Conservation (phyloP, 2,113 vertebrate genomes). For the Cettia cetti region DNA sequence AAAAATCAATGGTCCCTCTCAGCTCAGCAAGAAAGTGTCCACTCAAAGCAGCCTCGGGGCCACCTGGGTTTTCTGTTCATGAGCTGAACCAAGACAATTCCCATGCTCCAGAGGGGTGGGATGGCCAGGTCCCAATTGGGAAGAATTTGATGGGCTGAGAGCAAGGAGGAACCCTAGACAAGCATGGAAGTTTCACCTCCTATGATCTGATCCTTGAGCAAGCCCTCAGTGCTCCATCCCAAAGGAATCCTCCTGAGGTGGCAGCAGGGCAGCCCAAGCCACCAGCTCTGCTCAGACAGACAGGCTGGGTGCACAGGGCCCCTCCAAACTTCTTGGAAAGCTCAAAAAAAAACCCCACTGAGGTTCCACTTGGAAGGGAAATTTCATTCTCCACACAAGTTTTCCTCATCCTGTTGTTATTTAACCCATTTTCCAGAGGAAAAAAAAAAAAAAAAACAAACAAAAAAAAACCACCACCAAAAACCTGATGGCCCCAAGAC, state of each 20-base stretch:
- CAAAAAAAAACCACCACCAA: too few relatives aligned
- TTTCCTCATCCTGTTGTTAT: not conserved
- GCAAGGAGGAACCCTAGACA: not conserved
- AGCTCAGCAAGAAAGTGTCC: fast-evolving
- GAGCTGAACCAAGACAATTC: not conserved
- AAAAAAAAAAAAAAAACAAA: too few relatives aligned
- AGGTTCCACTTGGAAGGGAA: not conserved
- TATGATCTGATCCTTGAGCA: too few relatives aligned
- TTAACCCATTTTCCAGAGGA: not conserved
- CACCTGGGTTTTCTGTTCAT: not conserved
- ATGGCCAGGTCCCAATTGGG: not conserved
- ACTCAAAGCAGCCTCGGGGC: not conserved
- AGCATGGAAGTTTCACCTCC: not conserved
- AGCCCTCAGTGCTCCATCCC: not conserved
- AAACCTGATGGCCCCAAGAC: not conserved
- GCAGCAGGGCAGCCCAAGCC: not conserved
- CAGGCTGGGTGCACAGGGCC: not conserved
- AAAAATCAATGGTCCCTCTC: not conserved
- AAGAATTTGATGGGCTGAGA: not conserved
- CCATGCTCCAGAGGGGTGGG: not conserved
- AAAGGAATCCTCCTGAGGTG: not conserved
- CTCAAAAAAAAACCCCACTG: not conserved
- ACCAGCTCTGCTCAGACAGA: not conserved
- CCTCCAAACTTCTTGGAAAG: not conserved
- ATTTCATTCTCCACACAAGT: not conserved